Evolutionary conservation across 2,797 vertebrate genomes (phyloP).

Genomic region (Rhodeus uyekii): DNA sequence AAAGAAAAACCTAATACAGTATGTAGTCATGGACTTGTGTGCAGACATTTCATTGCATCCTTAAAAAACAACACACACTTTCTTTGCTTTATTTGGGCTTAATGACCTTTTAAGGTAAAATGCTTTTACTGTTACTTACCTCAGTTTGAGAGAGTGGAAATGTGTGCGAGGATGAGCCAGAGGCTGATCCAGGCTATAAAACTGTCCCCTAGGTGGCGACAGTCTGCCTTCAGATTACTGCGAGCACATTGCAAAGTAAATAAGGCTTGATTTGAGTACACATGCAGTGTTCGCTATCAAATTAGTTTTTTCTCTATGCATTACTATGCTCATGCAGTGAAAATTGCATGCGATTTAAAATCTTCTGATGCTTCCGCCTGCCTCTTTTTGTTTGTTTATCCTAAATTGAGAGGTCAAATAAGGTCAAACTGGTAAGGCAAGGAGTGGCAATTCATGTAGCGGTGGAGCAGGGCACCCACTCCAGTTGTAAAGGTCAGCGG

Average conservation of each 20-base stretch:
- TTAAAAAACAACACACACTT: neutral
- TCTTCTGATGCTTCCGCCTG: neutral
- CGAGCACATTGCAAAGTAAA: neutral
- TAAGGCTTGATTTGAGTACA: neutral
- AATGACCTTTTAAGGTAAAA: neutral
- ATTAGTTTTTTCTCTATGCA: neutral
- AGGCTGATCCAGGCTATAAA: slow-evolving; percentile 58
- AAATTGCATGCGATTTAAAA: neutral
- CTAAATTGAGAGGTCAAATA: slow-evolving; percentile 49
- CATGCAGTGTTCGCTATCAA: neutral
- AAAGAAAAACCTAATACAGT: no score
- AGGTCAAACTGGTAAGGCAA: slow-evolving; percentile 48
- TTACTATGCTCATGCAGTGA: neutral
- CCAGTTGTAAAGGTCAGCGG: slow-evolving; percentile 41
- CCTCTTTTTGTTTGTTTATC: slow-evolving; percentile 20
- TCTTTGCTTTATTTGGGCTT: neutral
- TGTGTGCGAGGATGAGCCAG: slow-evolving; percentile 48
- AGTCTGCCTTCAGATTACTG: slow-evolving; percentile 55
- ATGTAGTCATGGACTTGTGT: slow-evolving; percentile 47
- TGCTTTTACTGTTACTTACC: neutral
- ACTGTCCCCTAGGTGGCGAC: slow-evolving; percentile 77
- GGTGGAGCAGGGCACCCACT: neutral
- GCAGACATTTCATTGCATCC: slow-evolving; percentile 13
- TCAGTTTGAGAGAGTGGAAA: neutral
- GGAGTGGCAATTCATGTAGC: slow-evolving; percentile 44